Percentiles rank a stretch among this genome's conserved stretches.
phyloP scores from a whole-genome alignment of 2,888 invertebrate genomes.

The Hirtodrosophila duncani region DNA sequence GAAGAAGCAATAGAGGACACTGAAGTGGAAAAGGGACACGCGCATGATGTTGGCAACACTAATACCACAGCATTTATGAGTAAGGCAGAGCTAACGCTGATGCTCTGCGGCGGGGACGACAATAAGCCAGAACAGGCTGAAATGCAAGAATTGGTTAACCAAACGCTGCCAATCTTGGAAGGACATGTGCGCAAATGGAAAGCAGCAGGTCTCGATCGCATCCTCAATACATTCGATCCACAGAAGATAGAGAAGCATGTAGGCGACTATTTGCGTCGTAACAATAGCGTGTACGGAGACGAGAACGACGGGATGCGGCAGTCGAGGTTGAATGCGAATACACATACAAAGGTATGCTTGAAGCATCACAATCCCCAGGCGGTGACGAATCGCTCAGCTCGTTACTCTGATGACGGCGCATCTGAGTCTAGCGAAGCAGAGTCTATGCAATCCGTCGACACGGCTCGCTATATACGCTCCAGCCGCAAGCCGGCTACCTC shows the following conservation, averaged over 20 bases:
- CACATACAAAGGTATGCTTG: too few species aligned
- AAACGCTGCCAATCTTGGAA: slow-evolving; percentile 67
- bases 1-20: slow-evolving; percentile 38
- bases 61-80: slow-evolving; percentile 40
- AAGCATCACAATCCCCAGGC: background rate
- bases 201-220: slow-evolving; percentile 64
- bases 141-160: slow-evolving; percentile 53
- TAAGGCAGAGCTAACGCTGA: slow-evolving; percentile 40
- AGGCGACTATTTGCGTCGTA: slow-evolving; percentile 68
- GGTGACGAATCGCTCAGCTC: background rate
- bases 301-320: too few species aligned
- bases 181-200: slow-evolving; percentile 71
- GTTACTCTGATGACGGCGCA: background rate
- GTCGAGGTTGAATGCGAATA: too few species aligned
- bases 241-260: slow-evolving; percentile 71
- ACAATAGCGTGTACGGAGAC: slow-evolving; percentile 52
- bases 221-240: slow-evolving; percentile 71
- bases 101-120: slow-evolving; percentile 36
- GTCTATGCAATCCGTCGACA: slow-evolving; percentile 74
- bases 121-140: slow-evolving; percentile 23
- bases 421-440: slow-evolving; percentile 47
- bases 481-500: slow-evolving; percentile 46
- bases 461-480: slow-evolving; percentile 72
- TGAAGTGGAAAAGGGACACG: slow-evolving; percentile 11
- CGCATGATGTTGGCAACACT: slow-evolving; percentile 18